Evolutionary conservation across 2,113 vertebrate genomes (phyloP), one percentile per base, ranked within the genome.

Genomic region (Rhinolophus ferrumequinum): DNA sequence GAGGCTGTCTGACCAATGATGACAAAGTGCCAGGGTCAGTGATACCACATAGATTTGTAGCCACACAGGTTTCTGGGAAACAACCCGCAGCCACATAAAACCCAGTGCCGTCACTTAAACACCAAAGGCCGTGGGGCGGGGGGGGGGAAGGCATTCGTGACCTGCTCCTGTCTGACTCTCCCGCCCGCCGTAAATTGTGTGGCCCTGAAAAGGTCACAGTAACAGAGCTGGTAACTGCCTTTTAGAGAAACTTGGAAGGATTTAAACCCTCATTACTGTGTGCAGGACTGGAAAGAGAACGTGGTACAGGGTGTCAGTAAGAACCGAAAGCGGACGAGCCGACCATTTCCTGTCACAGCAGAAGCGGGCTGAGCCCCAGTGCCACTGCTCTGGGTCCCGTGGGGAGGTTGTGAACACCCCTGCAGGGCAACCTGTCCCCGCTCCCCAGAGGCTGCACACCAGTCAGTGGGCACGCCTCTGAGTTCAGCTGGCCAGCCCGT

Each of bases 201-300:
- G 7, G 2, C 22, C 1, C 86, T 28, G 89, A 28, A 86, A 94
- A 96, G 94, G 84, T 94, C 92, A 83, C 64, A 38, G 73, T 41
- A 93, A 73, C 89, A 93, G 88, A 82, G 47, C 50, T 4, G 0
- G 24, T 7, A 1, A 8, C 84, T 86, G 95, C 86, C 88, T 76
- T 72, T 41, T n/a, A 50, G 26, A 33, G 28, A 8, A 1, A 0
- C 7, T 33, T 11, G 64, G 91, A 92, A 64, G 90, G 97, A 93
- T 66, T 92, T 92, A 96, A 92, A 92, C 38, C 47, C 80, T 97
- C 92, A 0, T 82, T 67, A 38, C 18, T 52, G 50, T 44, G 60
- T 30, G 90, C 85, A 44, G 96, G 94, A 35, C 80, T 64, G 1
- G 52, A 88, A 96, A 70, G 77, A 95, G 85, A 96, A 93, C 72